phyloP scores from a whole-genome alignment of 1,140 invertebrate genomes.

The Philotrypesis tridentata region DNA sequence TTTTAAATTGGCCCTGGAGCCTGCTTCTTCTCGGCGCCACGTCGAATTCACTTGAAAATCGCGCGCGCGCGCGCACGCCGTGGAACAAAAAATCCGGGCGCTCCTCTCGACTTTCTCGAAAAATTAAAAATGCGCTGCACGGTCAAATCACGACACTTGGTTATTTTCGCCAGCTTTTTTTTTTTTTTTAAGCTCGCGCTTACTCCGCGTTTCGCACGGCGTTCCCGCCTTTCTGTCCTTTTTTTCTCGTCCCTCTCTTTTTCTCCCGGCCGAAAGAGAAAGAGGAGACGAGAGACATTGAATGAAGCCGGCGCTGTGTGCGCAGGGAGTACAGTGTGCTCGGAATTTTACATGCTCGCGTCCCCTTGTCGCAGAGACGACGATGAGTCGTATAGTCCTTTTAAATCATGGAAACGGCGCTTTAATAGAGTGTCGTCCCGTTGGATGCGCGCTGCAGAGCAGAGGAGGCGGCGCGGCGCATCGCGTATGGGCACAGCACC shows the following conservation, averaged over 20 bases:
- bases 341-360: neutral
- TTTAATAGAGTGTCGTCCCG: conserved; percentile 32
- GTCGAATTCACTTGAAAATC: no score
- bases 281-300: neutral
- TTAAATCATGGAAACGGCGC: conserved; percentile 36
- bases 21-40: no score
- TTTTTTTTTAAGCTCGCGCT: no score
- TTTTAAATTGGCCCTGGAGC: no score
- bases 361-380: neutral
- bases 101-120: no score
- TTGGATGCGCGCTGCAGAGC: neutral
- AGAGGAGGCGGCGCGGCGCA: neutral
- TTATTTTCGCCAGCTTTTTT: neutral
- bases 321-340: neutral
- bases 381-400: neutral
- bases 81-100: neutral
- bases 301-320: neutral
- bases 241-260: no score
- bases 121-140: conserved; percentile 13
- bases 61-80: no score
- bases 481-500: conserved; percentile 19
- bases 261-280: neutral
- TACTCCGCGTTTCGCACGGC: no score
- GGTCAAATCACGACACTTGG: neutral
- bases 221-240: no score